Evolutionary conservation across 2,113 vertebrate species (phyloP).

Genomic region (Tor tambroides): DNA sequence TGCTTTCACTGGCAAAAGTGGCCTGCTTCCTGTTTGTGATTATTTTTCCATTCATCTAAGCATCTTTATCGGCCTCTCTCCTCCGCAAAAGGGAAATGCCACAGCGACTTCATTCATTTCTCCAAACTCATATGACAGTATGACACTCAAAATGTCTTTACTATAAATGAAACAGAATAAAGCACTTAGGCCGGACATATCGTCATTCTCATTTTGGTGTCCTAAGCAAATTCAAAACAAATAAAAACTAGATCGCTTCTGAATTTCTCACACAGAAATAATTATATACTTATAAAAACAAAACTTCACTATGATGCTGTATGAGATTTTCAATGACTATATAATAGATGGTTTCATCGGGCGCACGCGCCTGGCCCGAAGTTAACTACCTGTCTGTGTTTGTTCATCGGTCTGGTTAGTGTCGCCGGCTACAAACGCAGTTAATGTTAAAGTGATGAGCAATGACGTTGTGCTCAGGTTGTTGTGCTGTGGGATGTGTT

Average conservation of each 20-base stretch:
- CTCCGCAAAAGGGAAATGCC: not conserved
- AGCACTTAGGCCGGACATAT: not conserved
- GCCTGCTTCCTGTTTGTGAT: not conserved
- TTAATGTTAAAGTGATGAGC: too few relatives aligned
- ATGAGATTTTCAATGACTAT: not conserved
- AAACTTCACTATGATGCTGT: not conserved
- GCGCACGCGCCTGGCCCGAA: too few relatives aligned
- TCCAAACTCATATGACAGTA: constrained; percentile 11
- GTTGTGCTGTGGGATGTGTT: too few relatives aligned
- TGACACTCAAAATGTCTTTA: not conserved
- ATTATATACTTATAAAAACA: not conserved
- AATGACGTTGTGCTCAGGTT: too few relatives aligned
- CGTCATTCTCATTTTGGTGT: not conserved
- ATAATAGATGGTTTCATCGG: too few relatives aligned
- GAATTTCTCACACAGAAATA: not conserved
- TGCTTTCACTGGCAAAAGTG: not conserved
- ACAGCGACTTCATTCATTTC: constrained; percentile 18
- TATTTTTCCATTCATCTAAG: constrained; percentile 25
- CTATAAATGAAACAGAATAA: not conserved
- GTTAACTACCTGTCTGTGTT: too few relatives aligned
- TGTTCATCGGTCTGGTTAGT: too few relatives aligned
- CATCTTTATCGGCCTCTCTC: not conserved
- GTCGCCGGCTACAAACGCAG: too few relatives aligned
- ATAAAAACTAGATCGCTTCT: not conserved
- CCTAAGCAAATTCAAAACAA: not conserved